Percentiles rank a stretch among this genome's conserved stretches.
phyloP scores from a whole-genome alignment of 2,797 vertebrate genomes.

The Myotis daubentonii region DNA sequence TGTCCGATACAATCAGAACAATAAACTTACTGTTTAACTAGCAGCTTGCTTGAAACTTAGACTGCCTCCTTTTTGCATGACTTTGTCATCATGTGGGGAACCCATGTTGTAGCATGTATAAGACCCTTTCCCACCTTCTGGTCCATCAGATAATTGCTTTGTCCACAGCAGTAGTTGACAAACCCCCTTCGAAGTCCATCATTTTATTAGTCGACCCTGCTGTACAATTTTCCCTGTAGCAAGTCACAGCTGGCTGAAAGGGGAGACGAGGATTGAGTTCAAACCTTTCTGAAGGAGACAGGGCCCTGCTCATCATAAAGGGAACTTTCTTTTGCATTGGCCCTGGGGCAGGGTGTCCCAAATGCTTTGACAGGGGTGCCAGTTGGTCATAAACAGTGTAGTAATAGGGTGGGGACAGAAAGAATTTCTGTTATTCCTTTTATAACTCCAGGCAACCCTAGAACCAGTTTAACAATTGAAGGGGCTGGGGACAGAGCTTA shows the following conservation, averaged over 20 bases:
- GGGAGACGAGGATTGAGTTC: background rate
- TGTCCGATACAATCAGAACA: background rate
- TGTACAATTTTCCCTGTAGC: background rate
- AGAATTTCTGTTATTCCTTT: conserved; percentile 38
- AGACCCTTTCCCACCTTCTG: background rate
- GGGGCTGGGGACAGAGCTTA: background rate
- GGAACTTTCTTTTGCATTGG: background rate
- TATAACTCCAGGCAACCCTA: background rate
- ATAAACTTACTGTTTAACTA: background rate
- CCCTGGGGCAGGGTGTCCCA: conserved; percentile 34
- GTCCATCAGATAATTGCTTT: background rate
- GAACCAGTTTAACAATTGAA: background rate
- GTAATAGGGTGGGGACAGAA: background rate
- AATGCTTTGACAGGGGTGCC: background rate
- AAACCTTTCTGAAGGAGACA: conserved; percentile 10
- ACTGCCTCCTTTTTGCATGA: background rate
- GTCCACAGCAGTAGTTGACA: background rate
- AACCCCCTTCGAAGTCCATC: background rate
- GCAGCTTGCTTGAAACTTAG: background rate
- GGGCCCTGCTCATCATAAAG: background rate
- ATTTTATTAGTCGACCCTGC: background rate
- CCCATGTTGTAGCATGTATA: background rate
- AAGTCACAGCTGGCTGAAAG: background rate
- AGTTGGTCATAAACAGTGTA: background rate
- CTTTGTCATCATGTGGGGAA: background rate